Base-by-base conservation (phyloP, 2,797 vertebrate species). In the Platalea minor region DNA sequence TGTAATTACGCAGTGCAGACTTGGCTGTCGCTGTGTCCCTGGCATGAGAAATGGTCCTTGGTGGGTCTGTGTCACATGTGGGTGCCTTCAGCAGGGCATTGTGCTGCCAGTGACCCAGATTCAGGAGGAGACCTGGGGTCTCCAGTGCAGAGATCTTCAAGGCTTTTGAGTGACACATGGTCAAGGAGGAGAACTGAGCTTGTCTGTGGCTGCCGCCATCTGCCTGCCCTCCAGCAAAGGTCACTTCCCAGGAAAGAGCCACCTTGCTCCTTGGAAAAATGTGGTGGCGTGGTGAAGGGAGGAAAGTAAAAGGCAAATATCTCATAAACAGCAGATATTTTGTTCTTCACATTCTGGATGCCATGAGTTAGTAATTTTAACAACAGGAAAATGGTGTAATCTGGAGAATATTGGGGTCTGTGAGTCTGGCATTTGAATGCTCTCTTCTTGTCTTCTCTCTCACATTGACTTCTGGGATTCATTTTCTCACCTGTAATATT, bases 81-180 rank as follows among this genome's bases (percentile, higher is more conserved):
- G 39, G 45, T 79, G 72, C 82, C 43, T 92, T 93, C 57, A 61
- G 46, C 75, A 64, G 70, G 69, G 28, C 33, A 88, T 56, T 85
- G 53, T 86, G 85, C 67, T 95, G 92, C 68, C 54, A 43, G 81
- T 97, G 97, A 97, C 97, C 97, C 95, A 97, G 89, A 97, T 97
- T 97, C 92, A 77, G 84, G 78, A 88, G 64, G 80, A 90, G 72
- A 35, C 50, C 65, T 96, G 81, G 57, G 61, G 89, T 96, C 87
- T 94, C 79, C 83, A 82, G 41, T 70, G 45, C 79, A 50, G 89
- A 68, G 18, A 35, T 78, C 90, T 95, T 63, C 21, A 75, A 93
- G 82, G 79, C 79, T 95, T 96, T 89, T 51, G 73, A 94, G 74
- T 91, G 82, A 96, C 93, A 76, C 87, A 82, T 93, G 87, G 93